Evolutionary conservation across 2,113 vertebrate genomes (phyloP).

Genomic region (Pygoscelis adeliae): DNA sequence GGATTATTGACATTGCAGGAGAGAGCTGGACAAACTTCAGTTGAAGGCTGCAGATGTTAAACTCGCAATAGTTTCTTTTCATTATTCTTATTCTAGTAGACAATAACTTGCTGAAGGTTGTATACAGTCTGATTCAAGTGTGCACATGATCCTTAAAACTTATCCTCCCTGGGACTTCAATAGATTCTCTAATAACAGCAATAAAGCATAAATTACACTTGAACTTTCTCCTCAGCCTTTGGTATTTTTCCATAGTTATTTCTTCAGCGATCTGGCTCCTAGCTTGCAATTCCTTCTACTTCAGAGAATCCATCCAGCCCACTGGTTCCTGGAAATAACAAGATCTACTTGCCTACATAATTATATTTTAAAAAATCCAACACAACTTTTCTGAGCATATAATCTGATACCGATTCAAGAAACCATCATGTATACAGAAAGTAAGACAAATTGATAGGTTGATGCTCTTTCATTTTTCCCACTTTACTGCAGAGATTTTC

Average conservation of each 20-base stretch:
- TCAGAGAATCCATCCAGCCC: neutral
- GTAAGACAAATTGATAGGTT: neutral
- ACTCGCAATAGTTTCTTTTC: neutral
- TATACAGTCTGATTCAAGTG: neutral
- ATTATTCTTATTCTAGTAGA: neutral
- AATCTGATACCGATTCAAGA: neutral
- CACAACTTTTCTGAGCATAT: neutral
- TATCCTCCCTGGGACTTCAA: neutral
- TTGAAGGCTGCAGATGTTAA: neutral
- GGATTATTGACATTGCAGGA: neutral
- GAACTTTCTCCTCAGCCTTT: neutral
- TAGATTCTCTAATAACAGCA: neutral
- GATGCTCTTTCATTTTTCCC: neutral
- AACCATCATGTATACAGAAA: neutral
- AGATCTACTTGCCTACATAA: neutral
- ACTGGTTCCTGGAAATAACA: neutral
- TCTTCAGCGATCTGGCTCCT: neutral
- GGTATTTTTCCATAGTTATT: neutral
- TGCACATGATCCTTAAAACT: neutral
- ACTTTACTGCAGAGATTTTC: neutral
- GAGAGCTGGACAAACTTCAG: neutral
- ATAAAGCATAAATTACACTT: neutral
- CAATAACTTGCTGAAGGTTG: neutral
- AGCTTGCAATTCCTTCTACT: neutral
- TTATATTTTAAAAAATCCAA: accelerated